Base-by-base conservation (phyloP, 2,888 invertebrate genomes). In the Drosophila heteroneura region DNA sequence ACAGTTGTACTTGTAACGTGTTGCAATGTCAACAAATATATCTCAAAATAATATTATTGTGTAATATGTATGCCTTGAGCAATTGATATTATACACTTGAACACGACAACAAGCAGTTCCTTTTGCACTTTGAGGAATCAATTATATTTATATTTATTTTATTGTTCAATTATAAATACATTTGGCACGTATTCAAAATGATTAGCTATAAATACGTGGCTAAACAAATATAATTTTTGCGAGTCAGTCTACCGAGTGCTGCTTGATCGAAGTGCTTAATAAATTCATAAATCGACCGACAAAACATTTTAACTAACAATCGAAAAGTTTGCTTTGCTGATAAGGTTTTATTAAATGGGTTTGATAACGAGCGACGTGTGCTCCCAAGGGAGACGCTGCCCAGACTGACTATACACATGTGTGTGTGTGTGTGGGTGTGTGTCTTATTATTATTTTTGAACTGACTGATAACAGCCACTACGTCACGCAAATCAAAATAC, bases 131-230 rank as follows among this genome's bases (percentile, higher is more conserved):
- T 7, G 28, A 41, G 26, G 12, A 58, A 61, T 53, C 56, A 56
- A 51, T 44, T 60, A 41, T 64, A 37, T 71, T 56, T 39, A 63
- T 44, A 52, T 75, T 44, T 57, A 53, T 30, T 60, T 22, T 41
- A 74, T 41, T 19, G 30, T 28, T 33, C 1, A 52, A 33, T n/a
- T 61, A 35, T 3, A 32, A 33, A 41, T n/a, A 47, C 44, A 37
- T 70, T 41, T 14, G 33, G 39, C 77, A 76, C 71, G 71, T 76
- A 76, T 47, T 61, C 12, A 16, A 35, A 47, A 41, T 80, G 61
- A 76, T 57, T 61, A 12, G 32, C 71, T 51, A 58, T 67, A 75
- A 75, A 54, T 70, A 58, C 14, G 49, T 58, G 57, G 51, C 52
- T 70, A 56, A 56, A 49, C 35, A 26, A 47, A 63, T 49, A 57